Conservation (phyloP, 2,888 invertebrate genomes). For the Phytoseiulus persimilis region DNA sequence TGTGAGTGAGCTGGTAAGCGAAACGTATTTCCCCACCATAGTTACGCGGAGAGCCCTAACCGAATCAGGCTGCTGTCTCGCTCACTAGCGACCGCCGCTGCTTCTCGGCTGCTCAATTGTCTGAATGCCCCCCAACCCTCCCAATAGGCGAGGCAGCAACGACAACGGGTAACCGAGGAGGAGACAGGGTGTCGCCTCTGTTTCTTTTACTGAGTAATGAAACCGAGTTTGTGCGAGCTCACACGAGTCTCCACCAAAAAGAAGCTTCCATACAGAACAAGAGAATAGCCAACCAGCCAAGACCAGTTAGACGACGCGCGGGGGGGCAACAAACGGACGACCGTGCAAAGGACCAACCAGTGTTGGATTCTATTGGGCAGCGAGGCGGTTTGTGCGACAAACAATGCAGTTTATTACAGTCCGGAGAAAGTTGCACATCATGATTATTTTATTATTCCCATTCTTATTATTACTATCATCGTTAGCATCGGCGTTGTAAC, state of each 20-base stretch:
- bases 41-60: not conserved
- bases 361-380: not conserved
- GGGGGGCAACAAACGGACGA: not conserved
- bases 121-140: not conserved
- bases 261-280: not conserved
- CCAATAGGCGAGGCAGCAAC: not conserved
- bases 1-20: not conserved
- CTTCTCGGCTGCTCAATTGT: not conserved
- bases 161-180: not conserved
- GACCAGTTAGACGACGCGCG: not conserved
- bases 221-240: constrained; percentile 5
- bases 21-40: not conserved
- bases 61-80: not conserved
- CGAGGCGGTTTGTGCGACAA: not conserved
- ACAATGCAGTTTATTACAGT: not conserved
- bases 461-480: not conserved
- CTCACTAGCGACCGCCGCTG: not conserved
- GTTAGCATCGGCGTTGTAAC: not conserved
- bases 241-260: not conserved
- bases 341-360: not conserved
- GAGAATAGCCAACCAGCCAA: not conserved
- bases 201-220: not conserved
- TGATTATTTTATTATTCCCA: not conserved
- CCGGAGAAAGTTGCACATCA: not conserved
- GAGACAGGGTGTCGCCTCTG: not conserved